Base-by-base conservation (phyloP, 2,797 vertebrate species). In the Prionace glauca region DNA sequence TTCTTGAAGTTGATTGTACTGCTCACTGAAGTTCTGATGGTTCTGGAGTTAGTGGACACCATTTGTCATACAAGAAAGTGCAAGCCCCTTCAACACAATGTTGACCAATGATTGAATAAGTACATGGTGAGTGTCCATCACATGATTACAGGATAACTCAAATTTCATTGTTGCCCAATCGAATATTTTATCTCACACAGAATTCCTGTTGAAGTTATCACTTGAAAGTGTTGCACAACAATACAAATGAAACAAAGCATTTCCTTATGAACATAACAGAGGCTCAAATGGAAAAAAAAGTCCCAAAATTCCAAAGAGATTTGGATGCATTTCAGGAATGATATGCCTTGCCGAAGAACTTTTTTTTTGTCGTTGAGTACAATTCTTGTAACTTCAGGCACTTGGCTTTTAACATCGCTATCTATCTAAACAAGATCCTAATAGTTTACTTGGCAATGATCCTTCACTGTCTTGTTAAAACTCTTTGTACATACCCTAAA, bases 381-480 rank as follows among this genome's bases (percentile, higher is more conserved):
- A 26, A 60, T 50, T 18, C 45, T 77, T 45, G 24, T 72, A 72
- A 72, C 93, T 77, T 77, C 45, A 77, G 45, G 8, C 93, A 74
- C 69, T 50, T 74, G 29, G 93, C 29, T 50, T 95, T 95, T 56
- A 95, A 60, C 72, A 74, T 74, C 77, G 18, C 71, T 29, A 56
- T 77, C 72, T 50, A 74, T 77, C 72, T 74, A 95, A 95, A 72
- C 71, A 74, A 95, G 69, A 74, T 95, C 45, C 41, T 92, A 67
- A 92, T 69, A 92, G n/a, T 26, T 67, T 41, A 69, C n/a, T 92
- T 92, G 90, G 65, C 93, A 95, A 77, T 56, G 67, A 72, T 95
- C 67, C 71, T 77, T 77, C 93, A 95, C 50, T 56, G 71, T 32
- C 71, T 77, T 77, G 45, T 95, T 56, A 95, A 77, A 50, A 72